These are phyloP conservation scores for Dromococcyx pavoninus DNA, from an alignment of 2,797 vertebrate species.

Conservation along the genomic window DNA sequence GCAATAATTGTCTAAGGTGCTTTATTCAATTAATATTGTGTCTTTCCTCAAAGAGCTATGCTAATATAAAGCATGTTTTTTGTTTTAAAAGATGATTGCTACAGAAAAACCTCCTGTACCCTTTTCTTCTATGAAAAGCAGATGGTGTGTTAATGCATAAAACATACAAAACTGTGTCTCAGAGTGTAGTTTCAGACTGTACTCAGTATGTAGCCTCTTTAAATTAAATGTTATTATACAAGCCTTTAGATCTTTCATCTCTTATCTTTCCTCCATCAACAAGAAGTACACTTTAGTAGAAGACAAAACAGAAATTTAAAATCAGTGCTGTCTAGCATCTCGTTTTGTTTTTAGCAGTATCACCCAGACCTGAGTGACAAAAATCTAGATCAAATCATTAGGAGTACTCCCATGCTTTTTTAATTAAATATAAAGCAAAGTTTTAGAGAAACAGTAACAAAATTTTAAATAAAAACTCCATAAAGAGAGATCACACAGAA, in stretches of 20 bases:
- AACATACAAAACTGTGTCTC: background rate
- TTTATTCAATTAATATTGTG: background rate
- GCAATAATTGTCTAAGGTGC: background rate
- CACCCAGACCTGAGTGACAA: background rate
- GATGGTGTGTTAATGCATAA: background rate
- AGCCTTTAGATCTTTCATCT: background rate
- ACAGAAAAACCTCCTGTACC: background rate
- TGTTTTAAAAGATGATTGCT: background rate
- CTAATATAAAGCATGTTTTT: background rate
- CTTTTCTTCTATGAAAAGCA: background rate
- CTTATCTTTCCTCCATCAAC: background rate
- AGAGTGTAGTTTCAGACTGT: background rate
- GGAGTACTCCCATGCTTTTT: background rate
- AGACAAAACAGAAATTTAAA: background rate
- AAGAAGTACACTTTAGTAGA: background rate
- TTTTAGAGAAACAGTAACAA: background rate
- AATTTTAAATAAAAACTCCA: background rate
- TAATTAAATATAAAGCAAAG: background rate
- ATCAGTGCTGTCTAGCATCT: background rate
- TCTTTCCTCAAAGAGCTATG: background rate
- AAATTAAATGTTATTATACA: conserved; percentile 3
- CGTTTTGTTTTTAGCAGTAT: background rate
- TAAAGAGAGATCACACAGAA: background rate
- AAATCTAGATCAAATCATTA: background rate
- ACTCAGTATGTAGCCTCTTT: background rate